Percentiles rank a stretch among this genome's conserved stretches.
Evolutionary conservation across 2,797 vertebrate species (phyloP).

Genomic region (Columba guinea): DNA sequence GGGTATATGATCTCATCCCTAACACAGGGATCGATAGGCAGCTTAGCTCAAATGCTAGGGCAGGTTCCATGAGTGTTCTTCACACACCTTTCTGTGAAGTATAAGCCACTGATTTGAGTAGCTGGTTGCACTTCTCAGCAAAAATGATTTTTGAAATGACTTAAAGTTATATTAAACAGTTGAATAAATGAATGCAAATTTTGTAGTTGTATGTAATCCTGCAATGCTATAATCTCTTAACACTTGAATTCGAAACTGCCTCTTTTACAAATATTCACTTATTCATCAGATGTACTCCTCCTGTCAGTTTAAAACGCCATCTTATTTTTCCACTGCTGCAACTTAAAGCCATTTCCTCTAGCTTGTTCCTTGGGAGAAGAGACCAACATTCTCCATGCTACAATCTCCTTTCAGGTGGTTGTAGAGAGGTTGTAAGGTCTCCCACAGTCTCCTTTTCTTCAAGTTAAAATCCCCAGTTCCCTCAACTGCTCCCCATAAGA

Average conservation of each 20-base stretch:
- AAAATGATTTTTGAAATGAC: neutral
- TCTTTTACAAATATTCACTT: neutral
- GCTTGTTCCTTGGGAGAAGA: no score
- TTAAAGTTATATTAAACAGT: neutral
- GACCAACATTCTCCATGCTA: no score
- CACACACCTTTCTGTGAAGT: neutral
- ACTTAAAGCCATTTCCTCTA: no score
- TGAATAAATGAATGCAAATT: neutral
- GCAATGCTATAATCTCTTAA: neutral
- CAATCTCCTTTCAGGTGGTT: no score
- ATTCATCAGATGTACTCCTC: neutral
- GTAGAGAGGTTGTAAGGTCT: no score
- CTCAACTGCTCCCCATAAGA: no score
- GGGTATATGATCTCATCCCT: neutral
- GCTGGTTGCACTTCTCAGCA: neutral
- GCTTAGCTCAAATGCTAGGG: neutral
- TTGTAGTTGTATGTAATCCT: neutral
- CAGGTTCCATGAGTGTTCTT: neutral
- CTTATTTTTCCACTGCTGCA: neutral
- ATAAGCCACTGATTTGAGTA: neutral
- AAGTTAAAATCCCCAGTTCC: no score
- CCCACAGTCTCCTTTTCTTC: no score
- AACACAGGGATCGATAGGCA: neutral
- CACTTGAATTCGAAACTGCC: neutral
- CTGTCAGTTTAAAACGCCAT: neutral